These are phyloP conservation scores for Diarsia brunnea DNA, from an alignment of 2,888 invertebrate species.

Conservation along the genomic window DNA sequence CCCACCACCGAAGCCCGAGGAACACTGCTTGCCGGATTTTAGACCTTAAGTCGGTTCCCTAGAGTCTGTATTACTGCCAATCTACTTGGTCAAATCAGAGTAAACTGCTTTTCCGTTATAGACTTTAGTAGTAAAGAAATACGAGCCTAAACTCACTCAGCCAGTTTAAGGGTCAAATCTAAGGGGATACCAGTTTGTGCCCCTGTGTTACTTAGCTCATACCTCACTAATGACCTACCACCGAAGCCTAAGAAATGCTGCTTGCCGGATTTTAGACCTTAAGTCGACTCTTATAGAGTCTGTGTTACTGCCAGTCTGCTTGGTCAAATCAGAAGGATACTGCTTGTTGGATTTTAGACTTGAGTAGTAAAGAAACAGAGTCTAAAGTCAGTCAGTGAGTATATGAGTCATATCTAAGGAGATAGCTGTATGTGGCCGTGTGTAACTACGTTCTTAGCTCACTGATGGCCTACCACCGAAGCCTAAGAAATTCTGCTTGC, in stretches of 20 bases:
- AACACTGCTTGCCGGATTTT: slow-evolving; percentile 82
- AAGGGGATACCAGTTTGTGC: slow-evolving; percentile 91
- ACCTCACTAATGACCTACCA: slow-evolving; percentile 85
- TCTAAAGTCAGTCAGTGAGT: background rate
- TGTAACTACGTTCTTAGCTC: slow-evolving; percentile 72
- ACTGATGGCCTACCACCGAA: slow-evolving; percentile 82
- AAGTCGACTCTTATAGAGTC: slow-evolving; percentile 6
- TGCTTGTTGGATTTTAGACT: slow-evolving; percentile 80
- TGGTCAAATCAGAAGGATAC: slow-evolving; percentile 65
- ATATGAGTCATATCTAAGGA: background rate
- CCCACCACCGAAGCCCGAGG: slow-evolving; percentile 75
- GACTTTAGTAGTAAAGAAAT: accelerated
- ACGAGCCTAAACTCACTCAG: background rate
- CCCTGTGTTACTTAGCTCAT: slow-evolving; percentile 92
- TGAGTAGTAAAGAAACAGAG: slow-evolving; percentile 33
- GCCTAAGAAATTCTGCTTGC: slow-evolving; percentile 78
- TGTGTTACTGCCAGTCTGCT: background rate
- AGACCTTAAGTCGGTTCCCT: slow-evolving; percentile 61
- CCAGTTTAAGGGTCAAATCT: too few relatives aligned
- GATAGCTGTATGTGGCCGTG: background rate
- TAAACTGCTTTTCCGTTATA: background rate
- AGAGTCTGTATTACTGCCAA: background rate
- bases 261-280: slow-evolving; percentile 78
- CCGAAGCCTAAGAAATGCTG: slow-evolving; percentile 81
- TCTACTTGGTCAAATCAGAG: background rate